Conservation (phyloP, 2,888 invertebrate genomes). For the Drosophila pseudotakahashii region DNA sequence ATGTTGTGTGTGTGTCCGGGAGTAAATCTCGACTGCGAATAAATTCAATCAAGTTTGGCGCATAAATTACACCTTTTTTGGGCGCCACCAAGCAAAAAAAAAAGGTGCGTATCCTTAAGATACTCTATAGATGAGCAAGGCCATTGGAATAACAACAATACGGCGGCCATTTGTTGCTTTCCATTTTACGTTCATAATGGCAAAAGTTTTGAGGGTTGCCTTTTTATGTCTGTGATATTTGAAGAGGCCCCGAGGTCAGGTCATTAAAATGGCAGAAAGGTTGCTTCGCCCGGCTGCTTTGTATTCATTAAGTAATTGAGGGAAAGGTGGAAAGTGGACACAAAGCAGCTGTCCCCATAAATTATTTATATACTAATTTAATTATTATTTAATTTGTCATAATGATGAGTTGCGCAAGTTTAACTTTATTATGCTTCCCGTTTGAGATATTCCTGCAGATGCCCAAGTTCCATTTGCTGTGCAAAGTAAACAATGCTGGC, state of each 20-base stretch:
- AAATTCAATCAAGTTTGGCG: constrained; percentile 75
- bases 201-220: constrained; percentile 60
- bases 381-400: constrained; percentile 69
- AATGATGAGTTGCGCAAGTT: constrained; percentile 23
- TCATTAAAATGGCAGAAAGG: constrained; percentile 59
- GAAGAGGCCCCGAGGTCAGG: constrained; percentile 28
- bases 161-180: constrained; percentile 41
- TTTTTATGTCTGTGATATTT: constrained; percentile 41
- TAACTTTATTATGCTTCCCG: constrained; percentile 27
- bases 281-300: constrained; percentile 40
- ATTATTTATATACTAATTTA: constrained; percentile 73
- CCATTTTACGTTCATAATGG: constrained; percentile 70
- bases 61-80: constrained; percentile 68
- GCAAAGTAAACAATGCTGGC: constrained; percentile 36
- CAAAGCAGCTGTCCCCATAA: constrained; percentile 56
- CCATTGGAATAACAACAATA: constrained; percentile 55
- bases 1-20: constrained; percentile 27
- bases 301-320: constrained; percentile 75
- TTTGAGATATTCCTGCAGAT: constrained; percentile 17
- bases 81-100: constrained; percentile 13
- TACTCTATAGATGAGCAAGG: constrained; percentile 24
- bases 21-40: constrained; percentile 52
- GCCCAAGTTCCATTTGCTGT: constrained; percentile 37
- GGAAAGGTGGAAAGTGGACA: constrained; percentile 39
- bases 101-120: constrained; percentile 25